A percentile compares a stretch with the other conserved stretches of the same genome.
These are phyloP conservation scores for Brachionus koreanus DNA, from an alignment of 1,140 invertebrate genomes.

Conservation along the genomic window DNA sequence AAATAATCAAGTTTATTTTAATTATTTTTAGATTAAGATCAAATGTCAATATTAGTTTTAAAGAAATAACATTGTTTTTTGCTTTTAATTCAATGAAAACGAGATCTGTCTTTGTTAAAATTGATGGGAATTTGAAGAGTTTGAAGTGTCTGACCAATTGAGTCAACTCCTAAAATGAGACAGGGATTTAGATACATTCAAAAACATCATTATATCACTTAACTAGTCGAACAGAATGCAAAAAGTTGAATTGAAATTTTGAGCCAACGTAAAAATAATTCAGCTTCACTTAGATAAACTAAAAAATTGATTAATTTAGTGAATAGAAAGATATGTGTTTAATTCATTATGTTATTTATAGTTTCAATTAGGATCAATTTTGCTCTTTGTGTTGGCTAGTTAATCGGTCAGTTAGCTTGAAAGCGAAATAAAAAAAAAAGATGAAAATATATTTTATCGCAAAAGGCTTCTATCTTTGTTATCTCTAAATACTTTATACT, in stretches of 20 bases:
- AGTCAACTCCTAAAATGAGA: not conserved
- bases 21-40: not conserved
- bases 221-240: not conserved
- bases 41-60: not conserved
- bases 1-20: not conserved
- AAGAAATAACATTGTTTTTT: not conserved
- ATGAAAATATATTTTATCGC: not conserved
- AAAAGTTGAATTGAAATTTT: not conserved
- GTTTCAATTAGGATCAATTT: constrained; percentile 6
- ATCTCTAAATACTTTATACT: not conserved
- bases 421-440: constrained; percentile 13
- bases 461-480: not conserved
- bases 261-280: too few species aligned
- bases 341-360: not conserved
- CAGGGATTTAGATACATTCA: not conserved
- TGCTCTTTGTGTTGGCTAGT: not conserved
- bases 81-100: not conserved
- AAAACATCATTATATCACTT: not conserved
- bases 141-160: not conserved
- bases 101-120: not conserved
- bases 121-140: not conserved
- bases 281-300: not conserved
- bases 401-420: constrained; percentile 37
- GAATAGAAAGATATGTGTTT: not conserved
- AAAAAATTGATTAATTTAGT: not conserved